Evolutionary conservation across 1,140 invertebrate species (phyloP), one percentile per base, ranked within the genome.

Genomic region (Orchestia grillus): DNA sequence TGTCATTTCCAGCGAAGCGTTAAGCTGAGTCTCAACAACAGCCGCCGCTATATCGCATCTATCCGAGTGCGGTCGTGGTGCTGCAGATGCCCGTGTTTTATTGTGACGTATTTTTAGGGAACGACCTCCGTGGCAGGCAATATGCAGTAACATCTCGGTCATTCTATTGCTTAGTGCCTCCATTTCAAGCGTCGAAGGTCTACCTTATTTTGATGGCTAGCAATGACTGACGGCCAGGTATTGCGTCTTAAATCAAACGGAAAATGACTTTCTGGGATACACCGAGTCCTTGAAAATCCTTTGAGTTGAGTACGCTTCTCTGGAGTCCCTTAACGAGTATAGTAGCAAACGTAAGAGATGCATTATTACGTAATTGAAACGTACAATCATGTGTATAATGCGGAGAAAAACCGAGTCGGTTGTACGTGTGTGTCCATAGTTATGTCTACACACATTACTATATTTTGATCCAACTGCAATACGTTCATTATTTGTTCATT

Each of bases 131-230:
- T 42, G 88, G 88, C 88, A 91, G 88, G 88, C 88, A 91, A 91
- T 91, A 91, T 91, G 88, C 88, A 91, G 88, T 91, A 91, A 91
- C 88, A 91, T 91, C 88, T 42, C 88, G 41, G 88, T 42, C 88
- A 91, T 91, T 91, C 88, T 44, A 91, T 91, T 91, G 88, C 88
- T 44, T 91, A 42, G 41, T 91, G 62, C 62, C 62, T 77, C 62
- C 62, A 77, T 77, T 77, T 77, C 62, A 77, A 77, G 62, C 62
- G 62, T 77, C 62, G 62, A 77, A 77, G 62, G 62, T 77, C 62
- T 77, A 36, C 62, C 62, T 77, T 77, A 77, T 77, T 77, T 77
- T 77, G 62, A 77, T 77, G 62, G 62, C 62, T 77, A 28, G 62
- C 62, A 1, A 77, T 77, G 62, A 77, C 62, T 77, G 11, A 77